Conservation (phyloP, 1,140 invertebrate species). For the Octopus bimaculoides region DNA sequence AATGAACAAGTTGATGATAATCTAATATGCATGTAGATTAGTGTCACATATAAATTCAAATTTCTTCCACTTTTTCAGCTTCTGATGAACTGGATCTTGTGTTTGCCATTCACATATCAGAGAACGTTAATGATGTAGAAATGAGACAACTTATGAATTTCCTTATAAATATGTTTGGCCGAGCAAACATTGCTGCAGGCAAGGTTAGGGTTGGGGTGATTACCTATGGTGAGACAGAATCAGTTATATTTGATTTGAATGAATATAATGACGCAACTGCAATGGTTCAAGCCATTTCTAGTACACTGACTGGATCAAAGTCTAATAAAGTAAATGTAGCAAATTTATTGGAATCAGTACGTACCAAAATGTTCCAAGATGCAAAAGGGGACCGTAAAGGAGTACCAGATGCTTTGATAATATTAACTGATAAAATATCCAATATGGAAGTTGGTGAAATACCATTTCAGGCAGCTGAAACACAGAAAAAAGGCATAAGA, state of each 20-base stretch:
- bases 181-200: constrained; percentile 30
- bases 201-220: constrained; percentile 31
- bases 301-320: constrained; percentile 16
- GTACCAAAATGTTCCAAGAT: constrained; percentile 17
- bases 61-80: constrained; percentile 15
- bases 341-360: constrained; percentile 15
- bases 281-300: constrained; percentile 19
- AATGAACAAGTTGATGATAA: not conserved
- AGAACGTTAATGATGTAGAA: constrained; percentile 16
- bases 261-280: constrained; percentile 13
- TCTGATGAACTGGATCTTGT: constrained; percentile 28
- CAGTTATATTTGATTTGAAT: constrained; percentile 18
- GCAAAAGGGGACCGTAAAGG: constrained; percentile 19
- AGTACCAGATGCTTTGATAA: constrained; percentile 24
- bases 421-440: constrained; percentile 22
- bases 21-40: constrained; percentile 2
- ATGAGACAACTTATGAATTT: constrained; percentile 25
- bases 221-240: constrained; percentile 22
- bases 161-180: constrained; percentile 22
- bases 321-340: constrained; percentile 17
- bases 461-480: constrained; percentile 15
- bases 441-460: constrained; percentile 20
- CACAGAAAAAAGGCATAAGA: constrained; percentile 23
- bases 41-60: constrained; percentile 8
- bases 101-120: constrained; percentile 32